Conservation (phyloP, 2,888 invertebrate species). For the Sesia bembeciformis region DNA sequence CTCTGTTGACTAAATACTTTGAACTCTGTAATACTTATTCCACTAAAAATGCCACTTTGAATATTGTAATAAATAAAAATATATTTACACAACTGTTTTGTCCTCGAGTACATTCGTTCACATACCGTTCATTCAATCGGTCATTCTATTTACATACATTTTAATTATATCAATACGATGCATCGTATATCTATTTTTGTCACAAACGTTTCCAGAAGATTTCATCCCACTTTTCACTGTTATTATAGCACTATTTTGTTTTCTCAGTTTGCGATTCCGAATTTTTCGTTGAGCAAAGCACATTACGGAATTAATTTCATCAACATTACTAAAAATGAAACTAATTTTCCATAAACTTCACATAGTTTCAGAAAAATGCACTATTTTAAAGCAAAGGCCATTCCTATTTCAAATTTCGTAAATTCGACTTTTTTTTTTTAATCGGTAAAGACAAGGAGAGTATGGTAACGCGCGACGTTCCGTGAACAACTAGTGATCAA, state of each 20-base stretch:
- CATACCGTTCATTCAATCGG: conserved; percentile 6
- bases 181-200: conserved; percentile 20
- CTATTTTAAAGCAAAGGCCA: background rate
- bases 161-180: conserved; percentile 35
- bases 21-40: background rate
- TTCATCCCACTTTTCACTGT: conserved; percentile 2
- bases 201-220: conserved; percentile 11
- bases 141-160: conserved; percentile 32
- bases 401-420: background rate
- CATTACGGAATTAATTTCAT: too few species aligned
- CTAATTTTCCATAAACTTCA: too few species aligned
- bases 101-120: conserved; percentile 13
- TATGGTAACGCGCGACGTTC: conserved; percentile 7
- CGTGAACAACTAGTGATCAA: background rate
- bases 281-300: too few species aligned
- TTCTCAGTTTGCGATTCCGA: too few species aligned
- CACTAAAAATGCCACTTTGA: background rate
- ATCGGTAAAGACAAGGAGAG: conserved; percentile 1
- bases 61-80: background rate
- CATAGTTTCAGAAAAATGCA: background rate
- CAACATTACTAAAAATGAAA: too few species aligned
- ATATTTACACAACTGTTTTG: conserved; percentile 1
- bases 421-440: background rate
- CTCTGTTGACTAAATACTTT: background rate
- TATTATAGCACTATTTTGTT: too few species aligned